Conservation (phyloP, 2,888 invertebrate genomes). For the Oscheius sp. region DNA sequence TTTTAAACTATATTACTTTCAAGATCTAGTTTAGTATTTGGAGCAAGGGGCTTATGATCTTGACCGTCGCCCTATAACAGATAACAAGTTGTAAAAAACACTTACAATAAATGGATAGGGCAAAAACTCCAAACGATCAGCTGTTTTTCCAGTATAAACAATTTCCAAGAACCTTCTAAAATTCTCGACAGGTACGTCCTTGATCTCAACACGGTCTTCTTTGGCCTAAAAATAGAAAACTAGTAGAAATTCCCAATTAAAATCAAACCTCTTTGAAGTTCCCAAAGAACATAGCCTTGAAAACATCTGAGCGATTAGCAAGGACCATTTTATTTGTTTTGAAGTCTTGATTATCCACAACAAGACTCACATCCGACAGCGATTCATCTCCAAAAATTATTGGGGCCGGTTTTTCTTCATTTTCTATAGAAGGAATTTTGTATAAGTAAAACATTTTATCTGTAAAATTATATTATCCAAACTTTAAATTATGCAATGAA, state of each 20-base stretch:
- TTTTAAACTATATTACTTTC: no score
- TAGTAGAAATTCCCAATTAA: neutral
- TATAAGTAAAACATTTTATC: no score
- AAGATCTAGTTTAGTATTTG: no score
- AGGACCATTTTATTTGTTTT: neutral
- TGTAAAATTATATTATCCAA: no score
- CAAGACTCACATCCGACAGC: neutral
- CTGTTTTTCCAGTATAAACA: neutral
- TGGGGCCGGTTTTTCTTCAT: neutral
- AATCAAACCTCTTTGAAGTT: neutral
- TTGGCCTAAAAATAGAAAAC: neutral
- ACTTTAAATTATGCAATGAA: no score
- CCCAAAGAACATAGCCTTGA: neutral
- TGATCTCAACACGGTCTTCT: neutral
- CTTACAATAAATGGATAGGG: no score
- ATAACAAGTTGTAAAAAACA: no score
- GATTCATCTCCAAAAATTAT: neutral
- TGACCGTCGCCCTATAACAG: no score
- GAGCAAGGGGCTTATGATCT: no score
- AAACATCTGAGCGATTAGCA: neutral
- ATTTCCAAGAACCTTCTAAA: neutral
- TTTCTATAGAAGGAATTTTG: no score
- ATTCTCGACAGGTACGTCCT: neutral
- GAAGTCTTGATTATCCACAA: neutral
- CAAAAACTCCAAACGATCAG: neutral